Evolutionary conservation across 2,797 vertebrate species (phyloP), one percentile per base, ranked within the genome.

Genomic region (Emys orbicularis): DNA sequence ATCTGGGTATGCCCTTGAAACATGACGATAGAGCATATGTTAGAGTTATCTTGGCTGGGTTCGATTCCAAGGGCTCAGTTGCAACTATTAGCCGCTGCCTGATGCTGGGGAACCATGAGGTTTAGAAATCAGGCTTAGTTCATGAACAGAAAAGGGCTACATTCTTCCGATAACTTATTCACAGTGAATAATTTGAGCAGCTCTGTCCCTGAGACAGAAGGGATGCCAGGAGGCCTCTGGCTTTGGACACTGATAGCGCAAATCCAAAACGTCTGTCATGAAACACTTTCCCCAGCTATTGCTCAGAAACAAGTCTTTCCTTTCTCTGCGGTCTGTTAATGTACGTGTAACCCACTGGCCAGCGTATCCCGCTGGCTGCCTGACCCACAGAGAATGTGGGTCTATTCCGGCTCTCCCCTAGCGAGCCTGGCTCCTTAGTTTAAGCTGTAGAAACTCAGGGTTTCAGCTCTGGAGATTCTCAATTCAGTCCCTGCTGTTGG

Each of bases 21-120:
- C 37, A 49, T 23, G 0, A 31, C 0, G 77, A 37, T 37, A 4
- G 25, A n/a, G 47, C n/a, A 16, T 1, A 19, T 37, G 52, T 27
- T n/a, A 13, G 31, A 12, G 1, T 61, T 68, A 1, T 27, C 76
- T 41, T 57, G 54, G 25, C 15, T 19, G 37, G 18, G 23, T 44
- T 29, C 5, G 4, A 27, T 81, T 81, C n/a, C 25, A 16, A 56
- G 53, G 34, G 52, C n/a, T 41, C n/a, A 41, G n/a, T 12, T 25
- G 79, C n/a, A 44, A 44, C 6, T 44, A 44, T 44, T 44, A 44
- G 44, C 44, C 44, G 7, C 44, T 44, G 44, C 44, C 44, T 44
- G 44, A 44, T 44, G 44, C 1, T 8, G 44, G 7, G 44, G 44
- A 7, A 44, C 5, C 50, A 56, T 10, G n/a, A 44, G 53, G 54